Base-by-base conservation (phyloP, 2,888 invertebrate genomes). In the Heteromyza rotundicornis region DNA sequence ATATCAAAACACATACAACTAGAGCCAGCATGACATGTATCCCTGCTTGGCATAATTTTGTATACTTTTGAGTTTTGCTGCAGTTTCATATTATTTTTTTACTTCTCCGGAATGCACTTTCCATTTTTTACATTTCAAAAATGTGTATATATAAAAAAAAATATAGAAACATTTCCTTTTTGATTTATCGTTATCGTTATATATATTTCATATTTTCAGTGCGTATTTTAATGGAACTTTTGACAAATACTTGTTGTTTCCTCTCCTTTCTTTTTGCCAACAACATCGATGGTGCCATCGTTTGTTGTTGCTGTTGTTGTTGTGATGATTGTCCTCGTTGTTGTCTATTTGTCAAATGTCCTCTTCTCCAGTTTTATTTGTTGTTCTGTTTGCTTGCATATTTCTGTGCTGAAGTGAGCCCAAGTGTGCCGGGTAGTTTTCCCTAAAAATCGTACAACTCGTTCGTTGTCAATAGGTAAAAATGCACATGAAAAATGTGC, bases 211-310 rank as follows among this genome's bases (percentile, higher is more conserved):
- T 40, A 40, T 40, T 3, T 47, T 47, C 20, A 5, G 47, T 47
- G 47, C 47, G 47, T 47, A 47, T 47, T 47, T 47, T 47, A 19
- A 47, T 47, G 20, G 47, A 47, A 47, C 47, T 47, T 47, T 47
- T 47, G 47, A 47, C 47, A 47, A 47, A 47, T 47, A 47, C 47
- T 47, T 47, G 17, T 20, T 47, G 47, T 47, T 3, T 47, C 17
- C 20, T 47, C 19, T 47, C 19, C 5, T 3, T 19, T 19, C 17
- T 47, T 17, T 20, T 5, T 19, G 47, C 20, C 47, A 40, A 14
- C 40, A 40, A 40, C n/a, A n/a, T n/a, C 14, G 40, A n/a, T n/a
- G 40, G 5, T n/a, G 40, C 14, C 3, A n/a, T 40, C 40, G 16
- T 40, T 40, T 40, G 40, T 40, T 40, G 40, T 40, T n/a, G 2